phyloP scores from a whole-genome alignment of 2,113 vertebrate genomes.

The Oreochromis niloticus region DNA sequence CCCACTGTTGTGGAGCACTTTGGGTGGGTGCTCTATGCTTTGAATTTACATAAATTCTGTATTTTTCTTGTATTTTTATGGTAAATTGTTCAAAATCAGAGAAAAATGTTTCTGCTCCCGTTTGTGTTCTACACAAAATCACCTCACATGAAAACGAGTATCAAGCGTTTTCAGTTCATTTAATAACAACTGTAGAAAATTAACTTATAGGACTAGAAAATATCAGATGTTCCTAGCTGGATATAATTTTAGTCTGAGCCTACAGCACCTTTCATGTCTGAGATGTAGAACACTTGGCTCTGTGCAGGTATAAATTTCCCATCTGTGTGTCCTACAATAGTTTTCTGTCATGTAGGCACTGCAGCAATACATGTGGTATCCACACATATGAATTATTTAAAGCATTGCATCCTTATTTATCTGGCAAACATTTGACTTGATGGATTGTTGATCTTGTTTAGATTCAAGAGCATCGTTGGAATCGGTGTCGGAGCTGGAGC shows the following conservation, averaged over 20 bases:
- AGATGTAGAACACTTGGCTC: neutral
- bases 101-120: neutral
- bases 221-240: neutral
- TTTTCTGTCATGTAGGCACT: neutral
- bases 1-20: conserved; percentile 95
- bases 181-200: neutral
- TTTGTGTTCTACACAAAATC: neutral
- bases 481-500: conserved; percentile 94
- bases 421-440: neutral
- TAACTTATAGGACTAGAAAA: fast-evolving
- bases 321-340: neutral
- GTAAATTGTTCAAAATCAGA: neutral
- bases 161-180: fast-evolving
- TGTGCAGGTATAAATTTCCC: neutral
- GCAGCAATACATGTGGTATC: neutral
- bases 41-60: neutral
- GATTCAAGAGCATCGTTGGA: conserved; percentile 94
- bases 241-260: neutral
- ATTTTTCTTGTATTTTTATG: neutral
- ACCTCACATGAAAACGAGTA: fast-evolving
- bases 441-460: conserved; percentile 29
- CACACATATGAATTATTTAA: neutral
- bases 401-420: neutral
- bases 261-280: neutral
- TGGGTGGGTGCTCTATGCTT: conserved; percentile 75